phyloP scores from a whole-genome alignment of 1,140 invertebrate species.

The Drosophila lacteicornis region DNA sequence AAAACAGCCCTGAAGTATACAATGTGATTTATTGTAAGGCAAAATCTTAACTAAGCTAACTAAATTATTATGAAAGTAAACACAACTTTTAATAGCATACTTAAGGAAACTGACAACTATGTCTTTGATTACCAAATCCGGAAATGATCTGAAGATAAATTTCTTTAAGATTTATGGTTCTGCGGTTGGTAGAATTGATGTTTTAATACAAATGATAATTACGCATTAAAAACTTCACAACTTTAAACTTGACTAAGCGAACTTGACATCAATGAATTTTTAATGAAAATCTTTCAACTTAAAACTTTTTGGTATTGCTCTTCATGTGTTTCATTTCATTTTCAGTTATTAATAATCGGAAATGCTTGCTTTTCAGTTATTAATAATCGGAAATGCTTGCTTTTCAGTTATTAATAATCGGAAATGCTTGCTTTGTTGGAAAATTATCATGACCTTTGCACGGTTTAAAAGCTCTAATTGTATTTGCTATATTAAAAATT shows the following conservation, averaged over 20 bases:
- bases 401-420: constrained; percentile 13
- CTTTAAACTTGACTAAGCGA: neutral
- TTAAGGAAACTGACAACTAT: neutral
- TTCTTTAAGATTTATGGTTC: constrained; percentile 20
- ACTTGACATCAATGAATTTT: constrained; percentile 10
- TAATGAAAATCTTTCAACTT: constrained; percentile 8
- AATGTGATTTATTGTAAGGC: neutral
- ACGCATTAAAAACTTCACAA: neutral
- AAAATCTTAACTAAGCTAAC: neutral
- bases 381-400: constrained; percentile 12
- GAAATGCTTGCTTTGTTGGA: constrained; percentile 16
- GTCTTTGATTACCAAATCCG: constrained; percentile 6
- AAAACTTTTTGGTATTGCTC: neutral
- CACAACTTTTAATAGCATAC: neutral
- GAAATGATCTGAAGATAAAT: constrained; percentile 5
- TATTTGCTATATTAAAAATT: neutral
- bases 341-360: constrained; percentile 14
- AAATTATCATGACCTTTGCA: constrained; percentile 10
- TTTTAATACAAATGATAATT: too few relatives aligned
- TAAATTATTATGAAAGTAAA: neutral
- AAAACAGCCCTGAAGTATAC: constrained; percentile 12
- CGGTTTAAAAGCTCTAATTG: neutral
- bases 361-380: constrained; percentile 14
- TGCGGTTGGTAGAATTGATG: neutral
- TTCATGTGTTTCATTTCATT: constrained; percentile 4